Evolutionary conservation across 2,797 vertebrate genomes (phyloP).

Genomic region (Aselliscus stoliczkanus): DNA sequence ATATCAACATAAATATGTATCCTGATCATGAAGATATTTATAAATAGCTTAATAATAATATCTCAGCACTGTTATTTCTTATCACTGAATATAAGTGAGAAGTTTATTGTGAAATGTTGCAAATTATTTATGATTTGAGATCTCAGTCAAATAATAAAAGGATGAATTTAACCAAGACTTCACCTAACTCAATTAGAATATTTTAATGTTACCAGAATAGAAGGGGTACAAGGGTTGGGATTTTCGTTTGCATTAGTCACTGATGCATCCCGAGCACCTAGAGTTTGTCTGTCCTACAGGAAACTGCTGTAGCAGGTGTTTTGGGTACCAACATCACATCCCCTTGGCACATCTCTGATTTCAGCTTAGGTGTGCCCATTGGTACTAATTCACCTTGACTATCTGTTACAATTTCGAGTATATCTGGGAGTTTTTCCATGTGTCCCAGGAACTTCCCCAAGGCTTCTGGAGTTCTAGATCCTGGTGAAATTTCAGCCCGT

Average conservation of each 20-base stretch:
- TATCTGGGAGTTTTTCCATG: not conserved
- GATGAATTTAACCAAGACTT: not conserved
- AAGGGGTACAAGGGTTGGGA: rapidly evolving
- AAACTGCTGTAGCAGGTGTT: not conserved
- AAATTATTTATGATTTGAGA: not conserved
- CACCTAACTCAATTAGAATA: not conserved
- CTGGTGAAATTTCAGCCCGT: not conserved
- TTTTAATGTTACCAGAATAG: not conserved
- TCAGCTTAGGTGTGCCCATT: not conserved
- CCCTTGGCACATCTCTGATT: not conserved
- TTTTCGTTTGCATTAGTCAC: not conserved
- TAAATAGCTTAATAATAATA: not conserved
- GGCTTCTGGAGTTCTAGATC: not conserved
- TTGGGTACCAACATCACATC: rapidly evolving
- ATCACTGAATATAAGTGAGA: not conserved
- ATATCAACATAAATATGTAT: not conserved
- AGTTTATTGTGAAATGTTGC: not conserved
- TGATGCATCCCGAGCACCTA: rapidly evolving
- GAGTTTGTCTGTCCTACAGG: not conserved
- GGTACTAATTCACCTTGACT: not conserved
- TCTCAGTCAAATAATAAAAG: not conserved
- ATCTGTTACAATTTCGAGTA: not conserved
- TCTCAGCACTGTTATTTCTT: not conserved
- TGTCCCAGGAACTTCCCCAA: rapidly evolving
- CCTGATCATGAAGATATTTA: not conserved